Base-by-base conservation (phyloP, 2,797 vertebrate species). In the Mastacembelus armatus region DNA sequence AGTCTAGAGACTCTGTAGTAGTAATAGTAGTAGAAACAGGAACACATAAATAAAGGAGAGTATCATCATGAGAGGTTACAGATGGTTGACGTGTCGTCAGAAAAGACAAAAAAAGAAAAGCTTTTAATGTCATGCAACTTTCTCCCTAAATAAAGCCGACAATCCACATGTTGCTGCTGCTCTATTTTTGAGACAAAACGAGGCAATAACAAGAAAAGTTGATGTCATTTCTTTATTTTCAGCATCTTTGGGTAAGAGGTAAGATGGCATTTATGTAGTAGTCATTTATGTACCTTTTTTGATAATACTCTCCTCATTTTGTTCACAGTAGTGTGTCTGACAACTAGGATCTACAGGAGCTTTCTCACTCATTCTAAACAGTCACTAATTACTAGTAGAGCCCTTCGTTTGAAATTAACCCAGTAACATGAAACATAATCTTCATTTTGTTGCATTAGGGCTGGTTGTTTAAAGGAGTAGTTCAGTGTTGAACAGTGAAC, bases 251-350 rank as follows among this genome's bases (percentile, higher is more conserved):
- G 15, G 3, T 15, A 50, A 64, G 38, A 63, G 10, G 5, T 5
- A 30, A 58, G 35, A 33, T 35, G n/a, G n/a, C n/a, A 48, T 66
- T 42, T 21, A 51, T 44, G 4, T n/a, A 19, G 8, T 7, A 14
- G 30, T 35, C 14, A 12, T 12, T 10, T 2, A n/a, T 43, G 24
- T 49, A 30, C 8, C 9, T 19, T 43, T 38, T 15, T 42, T 81
- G 74, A 72, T 68, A 0, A 66, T 71, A 67, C 70, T 78, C 60
- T 82, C 78, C 65, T 18, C 59, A 67, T 60, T 11, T 29, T 49
- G 44, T 35, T 15, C 21, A 33, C 60, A 62, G 24, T 9, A 44
- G 1, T 57, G 18, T 50, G 19, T 71, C 62, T 39, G 12, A 68
- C 57, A 15, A 36, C 32, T 66, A 62, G 26, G 84, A 66, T 51